phyloP scores from a whole-genome alignment of 2,113 vertebrate genomes.

The Aspidoscelis tigris region DNA sequence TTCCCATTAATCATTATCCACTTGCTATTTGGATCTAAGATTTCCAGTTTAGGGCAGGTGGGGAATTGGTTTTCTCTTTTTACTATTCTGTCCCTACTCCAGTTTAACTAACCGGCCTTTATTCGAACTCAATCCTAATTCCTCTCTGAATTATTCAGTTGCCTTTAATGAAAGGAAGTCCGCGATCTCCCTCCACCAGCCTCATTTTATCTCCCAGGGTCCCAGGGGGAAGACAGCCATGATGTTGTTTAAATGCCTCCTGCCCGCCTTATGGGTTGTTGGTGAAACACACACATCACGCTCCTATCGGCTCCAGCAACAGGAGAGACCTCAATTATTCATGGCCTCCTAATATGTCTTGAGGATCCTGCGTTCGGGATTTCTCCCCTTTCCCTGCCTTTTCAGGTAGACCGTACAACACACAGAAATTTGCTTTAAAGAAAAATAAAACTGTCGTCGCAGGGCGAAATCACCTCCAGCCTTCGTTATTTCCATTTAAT shows the following conservation, averaged over 20 bases:
- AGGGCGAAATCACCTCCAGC: too few species aligned
- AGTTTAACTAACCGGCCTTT: slow-evolving; percentile 76
- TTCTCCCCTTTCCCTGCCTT: neutral
- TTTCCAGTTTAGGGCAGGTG: too few species aligned
- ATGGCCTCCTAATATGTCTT: slow-evolving; percentile 71
- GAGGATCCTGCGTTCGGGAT: neutral
- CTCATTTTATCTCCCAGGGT: slow-evolving; percentile 67
- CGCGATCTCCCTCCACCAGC: neutral
- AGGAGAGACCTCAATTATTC: slow-evolving; percentile 79
- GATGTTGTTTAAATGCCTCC: slow-evolving; percentile 69
- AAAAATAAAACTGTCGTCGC: too few species aligned
- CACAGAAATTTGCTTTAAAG: neutral
- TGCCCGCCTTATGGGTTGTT: slow-evolving; percentile 61
- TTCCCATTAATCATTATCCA: too few species aligned
- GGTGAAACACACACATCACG: neutral
- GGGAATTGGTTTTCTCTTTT: neutral
- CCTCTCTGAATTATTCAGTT: slow-evolving; percentile 78
- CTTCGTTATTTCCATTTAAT: too few species aligned
- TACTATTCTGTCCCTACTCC: slow-evolving; percentile 30
- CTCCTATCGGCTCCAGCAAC: slow-evolving; percentile 66
- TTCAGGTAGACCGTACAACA: neutral
- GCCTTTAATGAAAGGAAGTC: slow-evolving; percentile 81
- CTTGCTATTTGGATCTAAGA: too few species aligned
- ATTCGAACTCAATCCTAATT: slow-evolving; percentile 77
- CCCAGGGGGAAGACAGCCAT: slow-evolving; percentile 81